Evolutionary conservation across 2,113 vertebrate genomes (phyloP).

Genomic region (Conger conger): DNA sequence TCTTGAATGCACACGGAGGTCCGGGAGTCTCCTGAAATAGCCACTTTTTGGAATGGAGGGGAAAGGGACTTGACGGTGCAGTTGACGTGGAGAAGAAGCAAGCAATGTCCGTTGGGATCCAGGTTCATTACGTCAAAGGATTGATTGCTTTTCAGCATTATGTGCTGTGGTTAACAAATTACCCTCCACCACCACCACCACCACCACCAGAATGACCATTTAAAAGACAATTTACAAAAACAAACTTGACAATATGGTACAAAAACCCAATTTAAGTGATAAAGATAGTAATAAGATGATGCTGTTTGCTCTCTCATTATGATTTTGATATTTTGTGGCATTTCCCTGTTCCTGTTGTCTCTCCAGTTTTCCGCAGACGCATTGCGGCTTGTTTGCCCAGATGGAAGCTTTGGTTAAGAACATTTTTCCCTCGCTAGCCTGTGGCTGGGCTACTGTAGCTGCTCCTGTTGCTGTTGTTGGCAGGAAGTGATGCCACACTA

Average conservation of each 20-base stretch:
- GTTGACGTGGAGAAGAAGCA: neutral
- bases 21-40: neutral
- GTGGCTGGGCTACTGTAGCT: conserved; percentile 63
- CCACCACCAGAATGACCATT: neutral
- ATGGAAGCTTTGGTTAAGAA: neutral
- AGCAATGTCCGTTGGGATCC: neutral
- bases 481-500: conserved; percentile 56
- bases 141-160: neutral
- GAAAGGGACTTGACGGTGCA: neutral
- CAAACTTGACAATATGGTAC: neutral
- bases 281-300: neutral
- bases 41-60: neutral
- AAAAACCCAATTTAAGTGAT: conserved; percentile 5
- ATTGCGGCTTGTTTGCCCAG: neutral
- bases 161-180: neutral
- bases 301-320: neutral
- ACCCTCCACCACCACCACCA: neutral
- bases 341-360: neutral
- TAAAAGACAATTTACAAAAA: neutral
- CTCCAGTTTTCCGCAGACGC: neutral
- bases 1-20: neutral
- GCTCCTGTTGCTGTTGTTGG: conserved; percentile 62
- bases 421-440: conserved; percentile 51
- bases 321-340: neutral
- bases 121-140: neutral